These are phyloP conservation scores for Phylloscopus whistleri DNA, from an alignment of 2,113 vertebrate species.

Conservation along the genomic window DNA sequence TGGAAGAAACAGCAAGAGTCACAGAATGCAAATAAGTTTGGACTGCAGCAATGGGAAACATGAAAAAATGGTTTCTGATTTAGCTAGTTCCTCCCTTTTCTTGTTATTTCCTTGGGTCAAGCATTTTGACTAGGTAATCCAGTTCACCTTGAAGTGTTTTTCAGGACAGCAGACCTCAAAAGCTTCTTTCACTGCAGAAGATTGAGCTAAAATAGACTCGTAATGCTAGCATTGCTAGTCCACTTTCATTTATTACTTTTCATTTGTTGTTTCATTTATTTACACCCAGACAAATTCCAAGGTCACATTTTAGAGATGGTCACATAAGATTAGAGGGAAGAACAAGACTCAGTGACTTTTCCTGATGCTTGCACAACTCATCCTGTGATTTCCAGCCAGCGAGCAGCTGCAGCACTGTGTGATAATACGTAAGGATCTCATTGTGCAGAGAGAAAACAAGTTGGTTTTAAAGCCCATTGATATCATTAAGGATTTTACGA, in stretches of 20 bases:
- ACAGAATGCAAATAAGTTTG: not conserved
- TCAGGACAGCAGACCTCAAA: not conserved
- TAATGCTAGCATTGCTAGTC: not conserved
- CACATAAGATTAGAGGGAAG: not conserved
- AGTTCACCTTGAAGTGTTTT: conserved; percentile 11
- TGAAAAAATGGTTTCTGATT: not conserved
- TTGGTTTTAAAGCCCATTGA: not conserved
- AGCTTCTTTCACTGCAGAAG: not conserved
- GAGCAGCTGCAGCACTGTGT: accelerated
- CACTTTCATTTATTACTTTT: not conserved
- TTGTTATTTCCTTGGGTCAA: not conserved
- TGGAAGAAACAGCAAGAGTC: not conserved
- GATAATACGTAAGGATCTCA: not conserved
- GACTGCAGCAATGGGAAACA: not conserved
- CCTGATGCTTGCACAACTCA: not conserved
- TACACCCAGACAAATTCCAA: not conserved
- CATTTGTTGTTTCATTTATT: not conserved
- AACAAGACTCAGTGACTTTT: not conserved
- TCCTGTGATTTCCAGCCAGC: not conserved
- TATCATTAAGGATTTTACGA: not conserved
- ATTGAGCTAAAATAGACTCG: not conserved
- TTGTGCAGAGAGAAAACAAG: not conserved
- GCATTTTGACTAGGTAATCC: not conserved
- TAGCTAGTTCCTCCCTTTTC: not conserved
- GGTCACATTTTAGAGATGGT: not conserved